A percentile compares a stretch with the other conserved stretches of the same genome.
These are phyloP conservation scores for Hassar affinis DNA, from an alignment of 2,113 vertebrate species.

Conservation along the genomic window DNA sequence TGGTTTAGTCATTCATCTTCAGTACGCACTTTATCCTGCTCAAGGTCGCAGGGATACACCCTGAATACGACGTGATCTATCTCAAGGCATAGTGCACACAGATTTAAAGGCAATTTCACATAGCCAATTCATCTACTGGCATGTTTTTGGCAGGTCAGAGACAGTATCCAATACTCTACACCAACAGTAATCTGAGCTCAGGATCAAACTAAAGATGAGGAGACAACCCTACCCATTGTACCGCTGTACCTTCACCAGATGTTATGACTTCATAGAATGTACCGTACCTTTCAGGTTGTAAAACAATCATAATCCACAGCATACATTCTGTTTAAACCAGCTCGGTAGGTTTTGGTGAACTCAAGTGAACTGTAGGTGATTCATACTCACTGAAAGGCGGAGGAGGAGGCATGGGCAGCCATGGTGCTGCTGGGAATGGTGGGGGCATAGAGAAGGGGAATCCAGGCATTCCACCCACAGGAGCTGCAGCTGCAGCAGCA, in stretches of 20 bases:
- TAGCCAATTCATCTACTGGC: not conserved
- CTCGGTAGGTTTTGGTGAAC: not conserved
- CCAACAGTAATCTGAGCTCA: not conserved
- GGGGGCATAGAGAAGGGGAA: conserved; percentile 83
- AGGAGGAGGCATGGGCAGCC: conserved; percentile 87
- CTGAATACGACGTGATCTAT: not conserved
- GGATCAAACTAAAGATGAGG: not conserved
- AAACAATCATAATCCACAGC: not conserved
- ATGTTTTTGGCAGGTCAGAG: not conserved
- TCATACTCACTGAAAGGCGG: conserved; percentile 81
- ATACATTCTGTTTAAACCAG: conserved; percentile 1
- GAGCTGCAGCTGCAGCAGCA: conserved; percentile 56
- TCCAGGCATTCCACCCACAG: conserved; percentile 68
- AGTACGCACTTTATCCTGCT: not conserved
- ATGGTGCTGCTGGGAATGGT: conserved; percentile 78
- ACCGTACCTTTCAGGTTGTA: not conserved
- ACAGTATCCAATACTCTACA: not conserved
- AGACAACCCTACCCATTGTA: not conserved
- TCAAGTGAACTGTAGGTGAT: not conserved
- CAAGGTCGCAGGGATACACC: not conserved
- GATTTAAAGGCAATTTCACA: not conserved
- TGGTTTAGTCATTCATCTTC: not conserved
- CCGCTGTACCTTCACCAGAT: not conserved
- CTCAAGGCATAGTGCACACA: not conserved
- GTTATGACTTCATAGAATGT: not conserved